Base-by-base conservation (phyloP, 1,140 invertebrate genomes). In the Leptinotarsa defecta region DNA sequence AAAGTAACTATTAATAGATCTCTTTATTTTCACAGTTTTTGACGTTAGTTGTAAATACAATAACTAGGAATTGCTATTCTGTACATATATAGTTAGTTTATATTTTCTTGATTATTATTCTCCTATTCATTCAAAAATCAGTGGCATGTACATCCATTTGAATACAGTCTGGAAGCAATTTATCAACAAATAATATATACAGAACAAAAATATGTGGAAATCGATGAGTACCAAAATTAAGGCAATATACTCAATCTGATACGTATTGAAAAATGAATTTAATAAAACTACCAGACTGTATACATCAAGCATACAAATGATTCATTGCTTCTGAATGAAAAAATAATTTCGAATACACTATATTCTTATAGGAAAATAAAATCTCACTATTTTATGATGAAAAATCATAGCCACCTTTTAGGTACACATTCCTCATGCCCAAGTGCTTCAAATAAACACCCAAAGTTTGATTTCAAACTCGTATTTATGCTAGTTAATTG, bases 301-400 rank as follows among this genome's bases (percentile, higher is more conserved):
- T 43, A 11, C 34, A 43, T 43, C 34, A 43, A 11, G 34, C 34
- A 11, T 43, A 43, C 34, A 43, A 43, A 43, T 0, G 34, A 11
- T 43, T 43, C 34, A 43, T 43, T 43, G 34, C 2, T 43, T 43
- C 2, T 43, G 34, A 43, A 43, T 43, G 34, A 43, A 43, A 8
- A 43, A 43, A 43, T 11, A 43, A 43, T 43, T 8, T 43, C 52
- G 52, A 57, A 57, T 57, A 17, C 52, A 5, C 52, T 57, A 57
- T 17, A 57, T 57, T 57, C 52, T 57, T 19, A 57, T 57, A 57
- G 17, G 52, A 57, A 57, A 57, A 57, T 57, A 57, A 57, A 43
- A 57, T 57, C 52, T 57, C 52, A 57, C n/a, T 57, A 57, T 57
- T 19, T 57, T 57, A 57, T 15, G 52, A 19, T 17, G 52, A 57